Conservation (phyloP, 2,888 invertebrate genomes). For the Hedya salicella region DNA sequence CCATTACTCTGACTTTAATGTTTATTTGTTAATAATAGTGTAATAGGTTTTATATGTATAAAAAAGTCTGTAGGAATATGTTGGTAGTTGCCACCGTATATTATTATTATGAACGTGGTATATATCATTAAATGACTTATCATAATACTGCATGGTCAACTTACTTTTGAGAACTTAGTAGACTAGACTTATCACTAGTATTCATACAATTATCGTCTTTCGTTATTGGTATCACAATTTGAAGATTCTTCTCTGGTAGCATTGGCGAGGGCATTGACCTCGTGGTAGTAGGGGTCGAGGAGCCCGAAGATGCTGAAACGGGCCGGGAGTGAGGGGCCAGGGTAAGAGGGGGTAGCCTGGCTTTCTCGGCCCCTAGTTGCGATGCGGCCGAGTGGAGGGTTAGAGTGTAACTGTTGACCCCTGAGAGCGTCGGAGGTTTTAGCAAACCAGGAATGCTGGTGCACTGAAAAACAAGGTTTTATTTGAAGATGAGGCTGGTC, state of each 20-base stretch:
- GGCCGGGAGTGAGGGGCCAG: constrained; percentile 71
- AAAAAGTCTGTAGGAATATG: too few relatives aligned
- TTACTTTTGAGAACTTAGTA: constrained; percentile 81
- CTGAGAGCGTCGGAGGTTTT: constrained; percentile 82
- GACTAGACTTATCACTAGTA: constrained; percentile 77
- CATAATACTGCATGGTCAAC: constrained; percentile 44
- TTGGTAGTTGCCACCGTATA: too few relatives aligned
- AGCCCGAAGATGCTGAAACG: constrained; percentile 57
- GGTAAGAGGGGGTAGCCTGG: constrained; percentile 73
- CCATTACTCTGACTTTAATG: too few relatives aligned
- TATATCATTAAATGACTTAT: not conserved
- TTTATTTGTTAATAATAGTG: too few relatives aligned
- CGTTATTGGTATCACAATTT: constrained; percentile 63
- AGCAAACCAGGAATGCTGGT: constrained; percentile 87
- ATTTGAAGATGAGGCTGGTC: not conserved
- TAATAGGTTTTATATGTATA: too few relatives aligned
- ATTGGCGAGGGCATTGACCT: constrained; percentile 71
- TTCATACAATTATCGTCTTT: constrained; percentile 77
- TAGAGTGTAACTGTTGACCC: constrained; percentile 79
- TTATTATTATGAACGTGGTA: not conserved
- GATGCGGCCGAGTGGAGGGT: constrained; percentile 77
- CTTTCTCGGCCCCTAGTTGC: constrained; percentile 74
- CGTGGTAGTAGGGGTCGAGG: constrained; percentile 69
- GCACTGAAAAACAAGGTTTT: constrained; percentile 69
- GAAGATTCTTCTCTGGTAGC: constrained; percentile 75